Evolutionary conservation across 2,113 vertebrate species (phyloP).

Genomic region (Heliornis fulica): DNA sequence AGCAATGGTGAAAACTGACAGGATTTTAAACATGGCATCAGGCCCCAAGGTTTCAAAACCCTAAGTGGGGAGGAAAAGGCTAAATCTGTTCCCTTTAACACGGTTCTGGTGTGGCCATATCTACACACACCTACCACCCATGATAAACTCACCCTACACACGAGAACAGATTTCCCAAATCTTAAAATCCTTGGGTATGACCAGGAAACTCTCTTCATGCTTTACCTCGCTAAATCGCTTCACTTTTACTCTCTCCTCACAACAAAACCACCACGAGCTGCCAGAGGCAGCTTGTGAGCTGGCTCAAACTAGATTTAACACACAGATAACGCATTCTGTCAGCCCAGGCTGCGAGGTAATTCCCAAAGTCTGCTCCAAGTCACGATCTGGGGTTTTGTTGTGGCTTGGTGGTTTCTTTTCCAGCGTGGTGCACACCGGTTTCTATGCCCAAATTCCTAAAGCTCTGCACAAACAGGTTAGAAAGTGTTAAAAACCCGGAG

Average conservation of each 20-base stretch:
- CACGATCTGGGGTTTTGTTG: not conserved
- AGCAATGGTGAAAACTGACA: not conserved
- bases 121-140: not conserved
- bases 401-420: not conserved
- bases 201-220: not conserved
- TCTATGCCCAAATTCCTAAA: not conserved
- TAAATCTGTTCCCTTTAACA: not conserved
- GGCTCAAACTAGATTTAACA: not conserved
- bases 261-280: not conserved
- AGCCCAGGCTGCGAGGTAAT: not conserved
- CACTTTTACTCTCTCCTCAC: not conserved
- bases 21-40: not conserved
- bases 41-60: not conserved
- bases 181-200: not conserved
- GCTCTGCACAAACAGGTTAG: not conserved
- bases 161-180: not conserved
- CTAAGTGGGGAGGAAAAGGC: not conserved
- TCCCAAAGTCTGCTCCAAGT: not conserved
- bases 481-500: not conserved
- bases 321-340: constrained; percentile 1
- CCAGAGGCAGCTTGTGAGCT: not conserved
- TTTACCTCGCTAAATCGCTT: not conserved
- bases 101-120: not conserved
- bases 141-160: not conserved
- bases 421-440: accelerated